A percentile compares a stretch with the other conserved stretches of the same genome.
phyloP scores from a whole-genome alignment of 2,888 invertebrate genomes.

The Standfussiana lucernea region DNA sequence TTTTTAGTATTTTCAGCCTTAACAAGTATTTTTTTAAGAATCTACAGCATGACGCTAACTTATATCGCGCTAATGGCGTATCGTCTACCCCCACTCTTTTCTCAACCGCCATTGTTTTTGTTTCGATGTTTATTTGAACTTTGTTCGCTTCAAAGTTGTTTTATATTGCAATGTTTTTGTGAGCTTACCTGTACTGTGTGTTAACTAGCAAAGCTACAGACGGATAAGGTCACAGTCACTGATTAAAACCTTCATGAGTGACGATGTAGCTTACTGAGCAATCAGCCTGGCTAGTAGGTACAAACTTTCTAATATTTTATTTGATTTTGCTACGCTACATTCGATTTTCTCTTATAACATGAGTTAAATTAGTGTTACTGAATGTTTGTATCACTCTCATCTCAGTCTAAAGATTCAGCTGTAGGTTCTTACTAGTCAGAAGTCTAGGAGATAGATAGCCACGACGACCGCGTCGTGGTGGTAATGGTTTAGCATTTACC shows the following conservation, averaged over 20 bases:
- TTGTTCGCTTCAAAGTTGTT: slow-evolving; percentile 55
- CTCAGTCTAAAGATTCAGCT: not conserved
- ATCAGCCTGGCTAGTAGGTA: not conserved
- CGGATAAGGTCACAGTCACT: not conserved
- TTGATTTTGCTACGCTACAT: not conserved
- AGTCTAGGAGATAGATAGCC: too few species aligned
- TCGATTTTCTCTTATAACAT: not conserved
- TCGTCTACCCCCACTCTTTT: slow-evolving; percentile 42
- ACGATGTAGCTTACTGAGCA: not conserved
- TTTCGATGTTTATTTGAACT: slow-evolving; percentile 59
- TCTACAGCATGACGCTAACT: not conserved
- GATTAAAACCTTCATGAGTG: slow-evolving; percentile 20
- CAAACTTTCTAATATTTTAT: not conserved
- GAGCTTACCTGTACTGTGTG: slow-evolving; percentile 31
- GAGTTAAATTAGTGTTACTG: not conserved
- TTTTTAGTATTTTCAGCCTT: not conserved
- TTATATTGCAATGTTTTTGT: slow-evolving; percentile 55
- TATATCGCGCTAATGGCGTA: not conserved
- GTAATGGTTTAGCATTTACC: too few species aligned
- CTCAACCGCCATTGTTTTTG: slow-evolving; percentile 43
- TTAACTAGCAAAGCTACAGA: slow-evolving; percentile 5
- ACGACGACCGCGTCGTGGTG: too few species aligned
- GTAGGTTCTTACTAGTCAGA: too few species aligned
- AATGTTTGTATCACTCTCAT: not conserved
- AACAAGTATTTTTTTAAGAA: not conserved